A percentile compares a stretch with the other conserved stretches of the same genome.
Conservation (phyloP, 2,113 vertebrate species). For the Embiotoca jacksoni region DNA sequence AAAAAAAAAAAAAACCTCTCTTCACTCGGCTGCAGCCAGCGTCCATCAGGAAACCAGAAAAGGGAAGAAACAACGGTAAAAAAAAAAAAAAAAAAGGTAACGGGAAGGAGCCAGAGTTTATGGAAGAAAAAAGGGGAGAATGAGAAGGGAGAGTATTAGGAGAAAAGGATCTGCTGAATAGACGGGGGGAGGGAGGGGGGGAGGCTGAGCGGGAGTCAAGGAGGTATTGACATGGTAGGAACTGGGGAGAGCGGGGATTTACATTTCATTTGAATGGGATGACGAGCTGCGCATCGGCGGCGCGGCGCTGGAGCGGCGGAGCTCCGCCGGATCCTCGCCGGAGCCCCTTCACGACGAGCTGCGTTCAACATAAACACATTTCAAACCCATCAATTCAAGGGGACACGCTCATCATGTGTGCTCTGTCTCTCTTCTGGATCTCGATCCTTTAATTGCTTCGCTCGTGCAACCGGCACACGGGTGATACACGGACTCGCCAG, state of each 20-base stretch:
- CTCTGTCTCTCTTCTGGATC: conserved; percentile 38
- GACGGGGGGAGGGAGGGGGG: conserved; percentile 15
- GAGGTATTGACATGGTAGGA: conserved; percentile 59
- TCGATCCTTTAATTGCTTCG: conserved; percentile 71
- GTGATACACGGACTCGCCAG: conserved; percentile 33
- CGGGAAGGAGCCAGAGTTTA: conserved; percentile 2
- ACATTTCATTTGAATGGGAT: conserved; percentile 71
- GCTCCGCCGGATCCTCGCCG: background rate
- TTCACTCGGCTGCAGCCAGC: conserved; percentile 6
- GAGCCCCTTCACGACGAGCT: conserved; percentile 15
- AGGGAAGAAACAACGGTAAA: background rate
- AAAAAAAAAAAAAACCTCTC: background rate
- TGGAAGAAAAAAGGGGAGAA: conserved; percentile 12
- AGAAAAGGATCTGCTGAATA: conserved; percentile 13
- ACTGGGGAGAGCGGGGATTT: conserved; percentile 55
- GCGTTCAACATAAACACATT: conserved; percentile 58
- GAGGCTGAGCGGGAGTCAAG: conserved; percentile 45
- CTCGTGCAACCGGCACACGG: conserved; percentile 56
- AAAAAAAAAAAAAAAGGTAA: conserved; percentile 29
- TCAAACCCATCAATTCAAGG: conserved; percentile 51
- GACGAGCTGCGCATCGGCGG: conserved; percentile 44
- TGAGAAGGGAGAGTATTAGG: background rate
- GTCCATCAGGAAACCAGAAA: conserved; percentile 26
- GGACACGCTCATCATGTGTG: conserved; percentile 55
- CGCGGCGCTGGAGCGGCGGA: background rate